Base-by-base conservation (phyloP, 2,888 invertebrate genomes). In the Odontocolon sp. region DNA sequence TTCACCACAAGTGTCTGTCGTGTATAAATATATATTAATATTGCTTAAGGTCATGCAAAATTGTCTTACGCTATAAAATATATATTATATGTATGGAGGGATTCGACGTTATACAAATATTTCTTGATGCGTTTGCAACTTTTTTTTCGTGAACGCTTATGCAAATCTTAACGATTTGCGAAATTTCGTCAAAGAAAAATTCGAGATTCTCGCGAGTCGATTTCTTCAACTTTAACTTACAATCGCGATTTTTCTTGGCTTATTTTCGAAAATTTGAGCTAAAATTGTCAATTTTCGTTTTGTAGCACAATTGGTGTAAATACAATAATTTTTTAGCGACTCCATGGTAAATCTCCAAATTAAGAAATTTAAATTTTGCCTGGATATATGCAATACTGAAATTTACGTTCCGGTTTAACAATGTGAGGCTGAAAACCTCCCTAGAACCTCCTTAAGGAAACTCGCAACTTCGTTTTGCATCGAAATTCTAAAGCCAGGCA, bases 21-120 rank as follows among this genome's bases (percentile, higher is more conserved):
- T 61, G 50, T 50, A 36, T 50, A 56, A 57, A 45, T 64, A 82
- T 82, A 81, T 86, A 86, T 87, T 87, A 87, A 87, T 88, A 88
- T 88, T 87, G 88, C 88, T 88, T 83, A 85, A 84, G 80, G 81
- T 88, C 85, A 87, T 87, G 87, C 87, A 85, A 87, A 86, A 86
- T 84, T 84, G 83, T 85, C 83, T 81, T 87, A 85, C 80, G 77
- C 84, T 83, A 85, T 84, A 87, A 87, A 86, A 87, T 87, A 86
- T 86, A 73, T 69, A 69, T 84, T 84, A 85, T 84, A 82, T 85
- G 78, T 84, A 85, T 87, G 86, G 88, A 88, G 86, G 87, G 87
- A 87, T 85, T 86, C 84, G 82, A 85, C 78, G 80, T 86, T 86
- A 83, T 79, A 78, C 77, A 80, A n/a, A 79, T 80, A 80, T 81